Evolutionary conservation across 2,113 vertebrate genomes (phyloP), one percentile per base, ranked within the genome.

Genomic region (Callocephalon fimbriatum): DNA sequence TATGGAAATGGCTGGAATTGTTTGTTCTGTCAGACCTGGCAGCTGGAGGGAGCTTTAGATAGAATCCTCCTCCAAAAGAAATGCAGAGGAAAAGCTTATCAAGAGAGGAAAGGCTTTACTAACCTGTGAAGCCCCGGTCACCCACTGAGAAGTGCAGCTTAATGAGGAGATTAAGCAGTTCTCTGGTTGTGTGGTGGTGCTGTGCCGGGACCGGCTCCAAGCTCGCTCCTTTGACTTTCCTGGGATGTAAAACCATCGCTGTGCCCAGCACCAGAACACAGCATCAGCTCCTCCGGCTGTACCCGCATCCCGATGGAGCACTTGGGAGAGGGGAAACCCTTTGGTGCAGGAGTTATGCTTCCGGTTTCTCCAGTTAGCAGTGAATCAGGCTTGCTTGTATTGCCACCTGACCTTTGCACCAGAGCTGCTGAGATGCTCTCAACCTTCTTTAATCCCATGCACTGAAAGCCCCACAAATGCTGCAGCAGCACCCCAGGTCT

Each of bases 81-180:
- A 53, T 5, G 54, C 70, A 12, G 61, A 91, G 84, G 74, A 51
- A 72, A 95, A 82, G 71, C 23, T 87, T 79, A 53, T 93, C 79
- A 53, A 7, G 82, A 83, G 90, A 79, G 90, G 93, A 93, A 81
- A 85, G 53, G 89, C 73, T 95, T 94, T 95, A 85, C 86, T 82
- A 92, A 84, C 88, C 84, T 81, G 84, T 22, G 81, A 67, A 77
- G 84, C 80, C 80, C 71, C 7, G 58, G 51, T 89, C 94, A 71
- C 93, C 91, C 84, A 48, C 77, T 6, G 87, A 87, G 94, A 87
- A 88, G 70, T 2, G 1, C 22, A 53, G 85, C 86, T 93, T 95
- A 93, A 93, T 93, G 88, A 86, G 88, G 25, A 87, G 94, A 14
- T 89, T 22, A 44, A 71, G 62, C 32, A 3, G 20, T 50, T 70